phyloP scores from a whole-genome alignment of 2,888 invertebrate genomes.

The Cerastis leucographa region DNA sequence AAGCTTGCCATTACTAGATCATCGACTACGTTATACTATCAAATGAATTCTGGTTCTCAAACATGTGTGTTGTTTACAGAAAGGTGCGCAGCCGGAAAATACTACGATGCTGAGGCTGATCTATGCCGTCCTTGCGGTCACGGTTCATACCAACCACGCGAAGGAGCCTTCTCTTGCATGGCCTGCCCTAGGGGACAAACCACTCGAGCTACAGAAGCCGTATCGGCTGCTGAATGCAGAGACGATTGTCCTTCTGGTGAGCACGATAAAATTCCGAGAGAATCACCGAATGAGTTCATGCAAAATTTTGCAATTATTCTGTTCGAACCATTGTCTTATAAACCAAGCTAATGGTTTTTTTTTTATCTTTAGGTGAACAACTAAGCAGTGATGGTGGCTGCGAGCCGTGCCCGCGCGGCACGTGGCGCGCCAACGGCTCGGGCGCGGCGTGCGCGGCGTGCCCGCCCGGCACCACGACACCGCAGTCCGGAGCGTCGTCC shows the following conservation, averaged over 20 bases:
- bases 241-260: conserved; percentile 95
- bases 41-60: neutral
- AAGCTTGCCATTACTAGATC: neutral
- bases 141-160: conserved; percentile 97
- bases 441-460: conserved; percentile 97
- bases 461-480: conserved; percentile 97
- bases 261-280: neutral
- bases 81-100: conserved; percentile 98
- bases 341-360: neutral
- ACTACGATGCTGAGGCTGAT: conserved; percentile 96
- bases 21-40: neutral
- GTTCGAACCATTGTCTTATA: neutral
- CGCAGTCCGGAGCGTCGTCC: conserved; percentile 95
- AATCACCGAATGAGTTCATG: neutral
- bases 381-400: conserved; percentile 96
- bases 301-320: neutral
- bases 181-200: conserved; percentile 97
- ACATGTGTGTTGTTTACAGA: conserved; percentile 86
- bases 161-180: conserved; percentile 97
- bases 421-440: conserved; percentile 95
- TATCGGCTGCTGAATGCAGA: conserved; percentile 96
- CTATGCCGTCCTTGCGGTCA: conserved; percentile 98
- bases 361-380: conserved; percentile 92
- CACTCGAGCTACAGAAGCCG: conserved; percentile 97
- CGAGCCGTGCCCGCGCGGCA: conserved; percentile 97